phyloP scores from a whole-genome alignment of 1,140 invertebrate genomes.

The Drosophila pachea region DNA sequence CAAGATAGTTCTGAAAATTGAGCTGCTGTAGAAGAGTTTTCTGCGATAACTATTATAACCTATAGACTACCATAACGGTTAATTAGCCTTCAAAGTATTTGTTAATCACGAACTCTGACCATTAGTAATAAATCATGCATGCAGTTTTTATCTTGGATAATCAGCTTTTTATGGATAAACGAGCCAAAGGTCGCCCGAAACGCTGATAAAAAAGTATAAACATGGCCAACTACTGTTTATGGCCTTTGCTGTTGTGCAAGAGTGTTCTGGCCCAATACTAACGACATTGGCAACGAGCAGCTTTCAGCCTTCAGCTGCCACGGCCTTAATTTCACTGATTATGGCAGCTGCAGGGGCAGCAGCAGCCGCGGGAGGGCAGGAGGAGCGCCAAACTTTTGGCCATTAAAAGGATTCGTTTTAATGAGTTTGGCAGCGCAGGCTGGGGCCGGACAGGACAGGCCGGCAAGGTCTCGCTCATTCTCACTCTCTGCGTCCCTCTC shows the following conservation, averaged over 20 bases:
- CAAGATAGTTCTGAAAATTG: too few relatives aligned
- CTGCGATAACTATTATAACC: too few relatives aligned
- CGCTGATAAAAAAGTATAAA: slow-evolving; percentile 1
- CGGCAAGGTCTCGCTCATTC: slow-evolving; percentile 40
- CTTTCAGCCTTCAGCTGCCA: slow-evolving; percentile 57
- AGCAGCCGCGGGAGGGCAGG: not conserved
- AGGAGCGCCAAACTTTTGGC: slow-evolving; percentile 63
- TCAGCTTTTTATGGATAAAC: slow-evolving; percentile 13
- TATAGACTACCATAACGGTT: too few relatives aligned
- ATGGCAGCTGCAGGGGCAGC: slow-evolving; percentile 60
- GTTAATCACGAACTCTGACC: not conserved
- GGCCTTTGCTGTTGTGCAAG: slow-evolving; percentile 9
- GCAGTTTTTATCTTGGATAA: slow-evolving; percentile 11
- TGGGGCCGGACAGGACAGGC: slow-evolving; percentile 19
- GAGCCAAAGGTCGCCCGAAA: slow-evolving; percentile 19
- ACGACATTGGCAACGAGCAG: slow-evolving; percentile 68
- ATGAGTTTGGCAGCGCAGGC: slow-evolving; percentile 66
- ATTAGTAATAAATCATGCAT: slow-evolving; percentile 8
- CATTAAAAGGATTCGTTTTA: slow-evolving; percentile 77
- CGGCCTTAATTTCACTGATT: slow-evolving; percentile 75
- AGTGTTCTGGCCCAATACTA: slow-evolving; percentile 53
- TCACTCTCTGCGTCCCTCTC: slow-evolving; percentile 6
- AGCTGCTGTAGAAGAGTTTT: too few relatives aligned
- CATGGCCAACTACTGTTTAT: slow-evolving; percentile 37
- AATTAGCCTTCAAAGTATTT: too few relatives aligned